Percentiles rank a stretch among this genome's conserved stretches.
Conservation (phyloP, 2,797 vertebrate genomes). For the Gallinago solitaria region DNA sequence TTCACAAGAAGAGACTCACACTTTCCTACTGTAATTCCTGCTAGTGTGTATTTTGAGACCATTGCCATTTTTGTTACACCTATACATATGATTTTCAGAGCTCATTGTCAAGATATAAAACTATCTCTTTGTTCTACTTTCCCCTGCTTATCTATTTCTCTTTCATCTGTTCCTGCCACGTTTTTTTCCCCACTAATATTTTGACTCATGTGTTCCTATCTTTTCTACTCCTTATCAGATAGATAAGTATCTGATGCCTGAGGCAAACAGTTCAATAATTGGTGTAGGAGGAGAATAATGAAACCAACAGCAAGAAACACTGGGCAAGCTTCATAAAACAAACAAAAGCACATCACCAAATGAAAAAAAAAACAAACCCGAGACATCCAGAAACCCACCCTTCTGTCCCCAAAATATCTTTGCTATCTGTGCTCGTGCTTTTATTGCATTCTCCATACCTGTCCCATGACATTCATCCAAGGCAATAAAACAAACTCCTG, state of each 20-base stretch:
- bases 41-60: neutral
- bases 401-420: rapidly evolving
- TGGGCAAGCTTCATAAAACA: neutral
- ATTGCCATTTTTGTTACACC: neutral
- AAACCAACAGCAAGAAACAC: neutral
- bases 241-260: neutral
- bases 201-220: neutral
- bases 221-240: neutral
- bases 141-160: neutral
- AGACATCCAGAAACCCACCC: neutral
- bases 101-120: neutral
- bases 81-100: neutral
- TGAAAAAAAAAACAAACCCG: too few relatives aligned
- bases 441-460: neutral
- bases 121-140: neutral
- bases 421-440: neutral
- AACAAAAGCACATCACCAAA: neutral
- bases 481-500: too few relatives aligned
- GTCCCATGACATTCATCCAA: too few relatives aligned
- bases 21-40: neutral
- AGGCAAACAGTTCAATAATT: neutral
- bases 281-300: neutral
- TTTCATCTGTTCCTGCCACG: neutral
- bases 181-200: neutral
- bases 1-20: neutral